These are phyloP conservation scores for Lethocerus indicus DNA, from an alignment of 1,140 invertebrate genomes.

Conservation along the genomic window DNA sequence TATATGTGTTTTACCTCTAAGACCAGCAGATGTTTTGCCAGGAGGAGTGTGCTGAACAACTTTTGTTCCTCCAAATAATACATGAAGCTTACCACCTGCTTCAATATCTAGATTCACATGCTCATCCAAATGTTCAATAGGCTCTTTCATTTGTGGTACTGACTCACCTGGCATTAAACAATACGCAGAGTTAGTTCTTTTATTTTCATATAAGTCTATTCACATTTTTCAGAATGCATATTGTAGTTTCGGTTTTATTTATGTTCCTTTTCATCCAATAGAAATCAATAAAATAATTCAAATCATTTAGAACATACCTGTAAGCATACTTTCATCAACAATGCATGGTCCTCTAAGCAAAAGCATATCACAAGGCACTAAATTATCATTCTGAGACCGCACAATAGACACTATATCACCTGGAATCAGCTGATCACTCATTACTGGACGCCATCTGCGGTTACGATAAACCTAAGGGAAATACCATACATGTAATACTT, in stretches of 20 bases:
- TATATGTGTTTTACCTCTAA: conserved; percentile 31
- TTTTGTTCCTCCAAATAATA: conserved; percentile 95
- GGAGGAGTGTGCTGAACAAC: conserved; percentile 88
- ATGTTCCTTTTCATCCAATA: too few relatives aligned
- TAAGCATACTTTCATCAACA: conserved; percentile 95
- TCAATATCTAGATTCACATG: conserved; percentile 62
- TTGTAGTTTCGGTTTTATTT: too few relatives aligned
- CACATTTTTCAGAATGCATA: too few relatives aligned
- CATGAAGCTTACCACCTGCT: conserved; percentile 79
- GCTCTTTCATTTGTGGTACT: conserved; percentile 99
- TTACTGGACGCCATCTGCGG: conserved; percentile 76
- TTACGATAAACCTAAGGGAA: conserved; percentile 70
- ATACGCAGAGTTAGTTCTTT: too few relatives aligned
- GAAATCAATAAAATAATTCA: too few relatives aligned
- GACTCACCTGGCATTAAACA: conserved; percentile 49
- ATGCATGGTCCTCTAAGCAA: conserved; percentile 87
- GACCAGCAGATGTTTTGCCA: conserved; percentile 48
- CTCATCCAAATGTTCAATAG: conserved; percentile 59
- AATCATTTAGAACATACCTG: conserved; percentile 45
- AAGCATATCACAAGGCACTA: conserved; percentile 94
- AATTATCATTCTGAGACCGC: conserved; percentile 70
- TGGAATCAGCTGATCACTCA: conserved; percentile 77
- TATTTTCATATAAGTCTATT: too few relatives aligned
- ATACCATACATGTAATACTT: too few relatives aligned
- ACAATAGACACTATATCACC: conserved; percentile 94